Evolutionary conservation across 2,888 invertebrate genomes (phyloP), one percentile per base, ranked within the genome.

Genomic region (Leptarthrus brevirostris): DNA sequence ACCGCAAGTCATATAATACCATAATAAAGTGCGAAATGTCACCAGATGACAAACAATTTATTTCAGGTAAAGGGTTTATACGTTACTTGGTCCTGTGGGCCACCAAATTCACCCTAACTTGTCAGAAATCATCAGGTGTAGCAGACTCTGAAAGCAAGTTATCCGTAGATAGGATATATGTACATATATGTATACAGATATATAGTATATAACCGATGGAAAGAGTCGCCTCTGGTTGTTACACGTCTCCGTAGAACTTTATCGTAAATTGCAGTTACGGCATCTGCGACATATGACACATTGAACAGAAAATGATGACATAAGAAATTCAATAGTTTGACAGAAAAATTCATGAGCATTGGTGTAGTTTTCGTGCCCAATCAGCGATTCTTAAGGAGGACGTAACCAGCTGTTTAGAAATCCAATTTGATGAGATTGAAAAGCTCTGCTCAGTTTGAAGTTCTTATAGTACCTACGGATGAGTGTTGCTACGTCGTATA

Each of bases 41-140:
- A 71, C 53, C 71, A 71, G 71, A 20, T 71, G 71, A 71, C 71
- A 71, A 40, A 54, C 71, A 54, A 71, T 71, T 71, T 71, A 54
- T 54, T 34, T 54, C 53, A 22, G 49, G 40, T 54, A 53, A 71
- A 34, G 36, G 30, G 52, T 69, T 34, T 30, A 12, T 47, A 69
- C 49, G 24, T 14, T 49, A 12, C 26, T 47, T 36, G 5, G 49
- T 52, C 69, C 36, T n/a, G 52, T 34, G 69, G 18, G 24, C 30
- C 69, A 18, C n/a, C 49, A 52, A 14, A 20, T 2, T 18, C 16
- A 20, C 69, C 30, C 3, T 2, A 14, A 14, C 47, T 44, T 64
- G 64, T 47, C 69, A 52, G 52, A 26, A 30, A 69, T 69, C 69
- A 69, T 69, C 69, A 69, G 52, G 64, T 64, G 64, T 26, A 20